Evolutionary conservation across 2,113 vertebrate species (phyloP), one percentile per base, ranked within the genome.

Genomic region (Isichthys henryi): DNA sequence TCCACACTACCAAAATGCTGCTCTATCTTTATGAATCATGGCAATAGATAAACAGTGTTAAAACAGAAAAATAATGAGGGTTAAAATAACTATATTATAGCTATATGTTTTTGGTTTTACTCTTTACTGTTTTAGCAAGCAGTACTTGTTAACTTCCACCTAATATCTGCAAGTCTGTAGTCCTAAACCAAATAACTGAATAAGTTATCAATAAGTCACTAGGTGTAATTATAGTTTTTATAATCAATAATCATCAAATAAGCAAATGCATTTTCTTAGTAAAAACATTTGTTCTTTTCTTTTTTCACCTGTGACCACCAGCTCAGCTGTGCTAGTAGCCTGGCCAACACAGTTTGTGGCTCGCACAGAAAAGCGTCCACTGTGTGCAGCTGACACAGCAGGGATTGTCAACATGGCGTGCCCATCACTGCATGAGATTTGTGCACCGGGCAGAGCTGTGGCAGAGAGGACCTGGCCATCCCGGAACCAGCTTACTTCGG

Each of bases 401-500:
- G 98, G 95, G 96, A 99, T 99, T 95, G 89, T 97, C 96, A 99
- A 96, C 96, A 94, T 97, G 97, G 98, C 98, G 95, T 97, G 97
- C 97, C 98, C 98, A 92, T 98, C 97, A 95, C 98, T 99, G 97
- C 98, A 99, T 90, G 97, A 98, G 97, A 99, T 99, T 97, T 98
- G 97, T 94, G 96, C 95, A 93, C 98, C 97, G 91, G 98, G 98
- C 93, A 99, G 95, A 93, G 97, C 95, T 90, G 97, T 97, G 95
- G 97, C 91, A 85, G 98, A 97, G 93, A 99, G 96, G 94, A 97
- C 97, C 98, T 99, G 98, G 96, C 98, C 98, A 98, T 99, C 98
- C 96, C 97, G 96, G 94, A 97, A 99, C 98, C 98, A 99, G 97
- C 96, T 99, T 97, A 99, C 98, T 96, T 99, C 98, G 95, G 98